A percentile compares a stretch with the other conserved stretches of the same genome.
phyloP scores from a whole-genome alignment of 2,797 vertebrate genomes.

The Myiotriccus ornatus region DNA sequence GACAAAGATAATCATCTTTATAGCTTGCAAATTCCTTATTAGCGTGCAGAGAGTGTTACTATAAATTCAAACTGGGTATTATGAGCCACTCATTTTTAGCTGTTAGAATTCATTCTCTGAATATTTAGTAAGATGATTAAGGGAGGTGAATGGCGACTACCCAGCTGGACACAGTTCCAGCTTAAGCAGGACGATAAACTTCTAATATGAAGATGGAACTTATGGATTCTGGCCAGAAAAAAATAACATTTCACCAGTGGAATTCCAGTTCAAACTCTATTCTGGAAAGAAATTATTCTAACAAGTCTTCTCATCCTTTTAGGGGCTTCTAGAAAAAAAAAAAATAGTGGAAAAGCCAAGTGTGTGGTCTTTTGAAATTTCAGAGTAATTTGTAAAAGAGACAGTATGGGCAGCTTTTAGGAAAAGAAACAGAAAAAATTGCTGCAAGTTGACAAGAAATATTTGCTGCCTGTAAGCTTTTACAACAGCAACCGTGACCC shows the following conservation, averaged over 20 bases:
- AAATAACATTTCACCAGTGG: conserved; percentile 67
- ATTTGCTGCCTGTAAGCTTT: conserved; percentile 56
- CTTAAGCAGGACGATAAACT: conserved; percentile 72
- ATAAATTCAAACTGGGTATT: conserved; percentile 70
- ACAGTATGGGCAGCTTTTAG: conserved; percentile 49
- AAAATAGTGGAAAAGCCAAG: conserved; percentile 52
- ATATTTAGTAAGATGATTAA: conserved; percentile 67
- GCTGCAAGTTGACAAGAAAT: conserved; percentile 69
- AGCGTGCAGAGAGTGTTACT: conserved; percentile 64
- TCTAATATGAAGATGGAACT: conserved; percentile 79
- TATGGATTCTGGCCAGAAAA: conserved; percentile 72
- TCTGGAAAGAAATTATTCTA: conserved; percentile 69
- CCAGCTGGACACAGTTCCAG: conserved; percentile 70
- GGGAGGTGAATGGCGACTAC: conserved; percentile 53
- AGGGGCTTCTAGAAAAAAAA: conserved; percentile 68
- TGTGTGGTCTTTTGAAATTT: conserved; percentile 77
- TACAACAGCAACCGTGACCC: background rate
- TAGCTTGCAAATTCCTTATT: conserved; percentile 73
- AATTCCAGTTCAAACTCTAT: conserved; percentile 70
- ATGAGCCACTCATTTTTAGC: conserved; percentile 62
- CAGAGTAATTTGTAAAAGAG: conserved; percentile 67
- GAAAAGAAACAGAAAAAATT: conserved; percentile 65
- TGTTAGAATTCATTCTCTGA: conserved; percentile 71
- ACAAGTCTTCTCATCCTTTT: conserved; percentile 49
- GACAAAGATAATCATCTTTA: conserved; percentile 70